A percentile compares a stretch with the other conserved stretches of the same genome.
Conservation (phyloP, 2,113 vertebrate species). For the Periophthalmus modestus region DNA sequence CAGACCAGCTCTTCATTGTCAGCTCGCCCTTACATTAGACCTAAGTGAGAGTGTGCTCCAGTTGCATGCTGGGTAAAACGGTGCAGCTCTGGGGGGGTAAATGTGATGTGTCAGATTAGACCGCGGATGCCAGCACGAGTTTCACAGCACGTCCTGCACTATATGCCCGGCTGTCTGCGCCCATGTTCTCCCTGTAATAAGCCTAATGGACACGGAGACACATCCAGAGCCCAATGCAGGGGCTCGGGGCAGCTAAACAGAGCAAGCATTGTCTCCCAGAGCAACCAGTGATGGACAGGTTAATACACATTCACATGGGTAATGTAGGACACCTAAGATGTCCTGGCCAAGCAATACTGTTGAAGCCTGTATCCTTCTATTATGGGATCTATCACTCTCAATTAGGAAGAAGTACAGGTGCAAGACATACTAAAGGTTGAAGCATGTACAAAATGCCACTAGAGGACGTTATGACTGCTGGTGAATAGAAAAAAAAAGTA, state of each 20-base stretch:
- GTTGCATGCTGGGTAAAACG: conserved; percentile 25
- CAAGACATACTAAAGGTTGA: neutral
- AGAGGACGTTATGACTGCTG: no score
- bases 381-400: conserved; percentile 6
- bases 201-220: conserved; percentile 63
- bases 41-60: conserved; percentile 19
- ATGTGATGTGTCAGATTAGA: conserved; percentile 70
- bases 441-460: no score
- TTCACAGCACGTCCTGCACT: conserved; percentile 60
- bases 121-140: conserved; percentile 46
- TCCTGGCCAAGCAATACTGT: conserved; percentile 9
- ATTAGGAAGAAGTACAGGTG: neutral
- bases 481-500: no score
- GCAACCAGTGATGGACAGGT: conserved; percentile 27
- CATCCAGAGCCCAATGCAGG: conserved; percentile 41
- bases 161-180: conserved; percentile 48
- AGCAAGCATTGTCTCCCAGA: conserved; percentile 21
- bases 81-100: conserved; percentile 19
- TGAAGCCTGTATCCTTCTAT: conserved; percentile 5
- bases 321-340: conserved; percentile 5
- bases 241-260: conserved; percentile 6
- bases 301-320: conserved; percentile 34
- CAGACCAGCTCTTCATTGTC: conserved; percentile 16
- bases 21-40: conserved; percentile 7
- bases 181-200: conserved; percentile 59